These are phyloP conservation scores for Scalopus aquaticus DNA, from an alignment of 2,113 vertebrate species.

Conservation along the genomic window DNA sequence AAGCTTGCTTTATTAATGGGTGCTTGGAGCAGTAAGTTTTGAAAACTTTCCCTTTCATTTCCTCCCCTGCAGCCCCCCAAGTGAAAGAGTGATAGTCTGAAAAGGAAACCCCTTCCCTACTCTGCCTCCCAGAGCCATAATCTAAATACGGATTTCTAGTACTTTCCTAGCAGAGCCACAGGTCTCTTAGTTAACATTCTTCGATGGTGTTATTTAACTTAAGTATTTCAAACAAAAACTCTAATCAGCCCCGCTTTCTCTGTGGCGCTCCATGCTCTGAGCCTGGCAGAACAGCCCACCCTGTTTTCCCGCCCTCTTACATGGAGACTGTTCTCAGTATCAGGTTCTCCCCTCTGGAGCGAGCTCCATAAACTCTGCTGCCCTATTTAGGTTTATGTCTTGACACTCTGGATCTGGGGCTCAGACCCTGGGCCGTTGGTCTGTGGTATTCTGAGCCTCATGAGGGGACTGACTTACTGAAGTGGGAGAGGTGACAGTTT, in stretches of 20 bases:
- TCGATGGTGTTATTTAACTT: neutral
- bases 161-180: neutral
- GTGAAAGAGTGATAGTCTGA: neutral
- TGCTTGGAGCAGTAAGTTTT: conserved; percentile 13
- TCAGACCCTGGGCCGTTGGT: neutral
- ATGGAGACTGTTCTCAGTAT: neutral
- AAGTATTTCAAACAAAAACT: neutral
- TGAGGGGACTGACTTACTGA: neutral
- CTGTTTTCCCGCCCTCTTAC: neutral
- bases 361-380: neutral
- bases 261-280: neutral
- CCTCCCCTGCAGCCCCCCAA: neutral
- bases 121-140: too few relatives aligned
- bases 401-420: neutral
- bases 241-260: neutral
- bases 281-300: neutral
- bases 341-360: neutral
- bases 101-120: neutral
- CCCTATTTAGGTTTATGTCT: neutral
- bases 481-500: neutral
- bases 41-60: neutral
- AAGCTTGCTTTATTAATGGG: neutral
- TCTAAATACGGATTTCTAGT: neutral
- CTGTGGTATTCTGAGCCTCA: neutral
- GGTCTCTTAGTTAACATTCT: conserved; percentile 4